Base-by-base conservation (phyloP, 2,113 vertebrate genomes). In the Nesogale talazaci region DNA sequence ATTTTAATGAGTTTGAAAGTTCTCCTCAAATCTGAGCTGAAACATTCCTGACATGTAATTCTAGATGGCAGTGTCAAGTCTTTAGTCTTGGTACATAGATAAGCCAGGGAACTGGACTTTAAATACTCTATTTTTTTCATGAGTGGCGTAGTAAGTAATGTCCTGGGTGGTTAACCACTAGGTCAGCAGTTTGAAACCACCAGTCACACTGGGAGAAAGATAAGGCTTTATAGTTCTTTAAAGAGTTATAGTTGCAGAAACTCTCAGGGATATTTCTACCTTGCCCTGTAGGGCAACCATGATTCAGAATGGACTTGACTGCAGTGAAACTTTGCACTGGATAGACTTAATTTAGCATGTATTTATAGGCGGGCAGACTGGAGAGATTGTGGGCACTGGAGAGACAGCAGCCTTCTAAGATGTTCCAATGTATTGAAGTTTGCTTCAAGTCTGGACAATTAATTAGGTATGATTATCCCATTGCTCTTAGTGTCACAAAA, bases 1-100 rank as follows among this genome's bases (percentile, higher is more conserved):
- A 79, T 46, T 63, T 57, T 36, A 65, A 52, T 86, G 67, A 34
- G 40, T 92, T 82, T 40, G 12, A 86, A 86, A 76, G 34, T 86
- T 2, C 23, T 88, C 78, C 29, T 70, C 67, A 69, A 65, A 19
- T 27, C 10, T 36, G 36, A 15, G 25, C 14, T 95, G 42, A 86
- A 76, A 83, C 75, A 42, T 70, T 83, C 52, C 20, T 77, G 20
- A n/a, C 20, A 38, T 80, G 25, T 83, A 14, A 15, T 57, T 94
- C 88, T 69, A 34, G 25, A 65, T 88, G 52, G 38, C 34, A 88
- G 74, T 74, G 29, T 25, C 46, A 61, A 17, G 15, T 31, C 40
- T 59, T 61, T 1, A 22, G 23, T 87, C 34, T 61, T 12, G 23
- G 19, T 69, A 79, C n/a, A 74, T 42, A 69, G n/a, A 10, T 63